These are phyloP conservation scores for Meda fulgida DNA, from an alignment of 2,797 vertebrate genomes.

Conservation along the genomic window DNA sequence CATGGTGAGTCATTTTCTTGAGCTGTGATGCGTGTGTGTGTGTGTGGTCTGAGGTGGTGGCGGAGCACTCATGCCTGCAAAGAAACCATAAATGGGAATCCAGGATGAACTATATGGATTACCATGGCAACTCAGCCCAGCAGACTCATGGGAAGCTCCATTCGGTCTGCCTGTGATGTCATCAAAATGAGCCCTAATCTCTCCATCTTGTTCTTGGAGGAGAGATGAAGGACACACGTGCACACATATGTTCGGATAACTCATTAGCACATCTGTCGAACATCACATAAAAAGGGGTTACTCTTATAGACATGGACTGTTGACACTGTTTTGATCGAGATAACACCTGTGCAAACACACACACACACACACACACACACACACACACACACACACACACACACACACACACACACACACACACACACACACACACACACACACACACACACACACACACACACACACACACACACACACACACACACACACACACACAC, in stretches of 20 bases:
- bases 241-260: conserved; percentile 1
- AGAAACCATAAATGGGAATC: conserved; percentile 47
- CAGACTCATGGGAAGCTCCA: conserved; percentile 53
- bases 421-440: background rate
- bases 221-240: conserved; percentile 54
- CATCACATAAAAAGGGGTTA: background rate
- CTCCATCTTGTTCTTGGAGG: conserved; percentile 51
- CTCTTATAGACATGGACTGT: background rate
- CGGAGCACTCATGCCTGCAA: conserved; percentile 40
- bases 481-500: background rate
- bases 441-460: background rate
- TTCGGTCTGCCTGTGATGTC: conserved; percentile 55
- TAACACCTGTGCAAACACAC: conserved; percentile 18
- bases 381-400: background rate
- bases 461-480: background rate
- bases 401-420: background rate
- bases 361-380: background rate
- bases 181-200: conserved; percentile 59
- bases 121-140: conserved; percentile 57
- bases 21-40: background rate
- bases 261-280: background rate
- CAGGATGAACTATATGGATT: conserved; percentile 43
- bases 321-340: background rate
- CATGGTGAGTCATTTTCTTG: conserved; percentile 9
- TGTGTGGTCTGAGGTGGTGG: conserved; percentile 2